Percentiles rank a stretch among this genome's conserved stretches.
phyloP scores from a whole-genome alignment of 2,113 vertebrate species.

The Passer domesticus region DNA sequence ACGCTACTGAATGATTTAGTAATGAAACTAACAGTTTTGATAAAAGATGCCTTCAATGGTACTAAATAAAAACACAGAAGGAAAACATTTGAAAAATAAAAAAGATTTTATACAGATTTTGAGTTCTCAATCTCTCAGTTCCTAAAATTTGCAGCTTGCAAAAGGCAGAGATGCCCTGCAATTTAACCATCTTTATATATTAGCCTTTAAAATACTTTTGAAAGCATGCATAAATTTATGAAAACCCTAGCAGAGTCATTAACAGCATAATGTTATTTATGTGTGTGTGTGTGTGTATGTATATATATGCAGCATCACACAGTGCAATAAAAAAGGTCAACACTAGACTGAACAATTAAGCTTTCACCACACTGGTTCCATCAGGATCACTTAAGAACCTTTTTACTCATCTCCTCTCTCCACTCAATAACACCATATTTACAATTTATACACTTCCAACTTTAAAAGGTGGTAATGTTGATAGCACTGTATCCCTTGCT shows the following conservation, averaged over 20 bases:
- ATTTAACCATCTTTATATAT: background rate
- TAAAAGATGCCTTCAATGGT: background rate
- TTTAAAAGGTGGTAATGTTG: background rate
- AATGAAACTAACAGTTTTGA: background rate
- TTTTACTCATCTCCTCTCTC: background rate
- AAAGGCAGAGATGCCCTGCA: background rate
- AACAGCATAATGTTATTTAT: background rate
- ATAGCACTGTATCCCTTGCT: background rate
- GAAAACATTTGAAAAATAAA: background rate
- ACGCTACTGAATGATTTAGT: background rate
- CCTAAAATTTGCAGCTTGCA: background rate
- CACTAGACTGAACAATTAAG: background rate
- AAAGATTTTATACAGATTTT: background rate
- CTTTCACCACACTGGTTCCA: background rate
- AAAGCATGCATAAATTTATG: background rate
- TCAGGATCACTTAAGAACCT: background rate
- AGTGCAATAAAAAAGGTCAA: background rate
- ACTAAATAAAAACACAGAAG: background rate
- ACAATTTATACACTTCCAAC: background rate
- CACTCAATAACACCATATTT: background rate
- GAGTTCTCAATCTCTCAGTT: background rate
- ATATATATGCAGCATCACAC: background rate
- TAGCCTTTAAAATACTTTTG: background rate
- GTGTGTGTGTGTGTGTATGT: rapidly evolving
- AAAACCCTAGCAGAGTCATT: background rate